Evolutionary conservation across 2,888 invertebrate genomes (phyloP).

Genomic region (Alloscopus bannaensis): DNA sequence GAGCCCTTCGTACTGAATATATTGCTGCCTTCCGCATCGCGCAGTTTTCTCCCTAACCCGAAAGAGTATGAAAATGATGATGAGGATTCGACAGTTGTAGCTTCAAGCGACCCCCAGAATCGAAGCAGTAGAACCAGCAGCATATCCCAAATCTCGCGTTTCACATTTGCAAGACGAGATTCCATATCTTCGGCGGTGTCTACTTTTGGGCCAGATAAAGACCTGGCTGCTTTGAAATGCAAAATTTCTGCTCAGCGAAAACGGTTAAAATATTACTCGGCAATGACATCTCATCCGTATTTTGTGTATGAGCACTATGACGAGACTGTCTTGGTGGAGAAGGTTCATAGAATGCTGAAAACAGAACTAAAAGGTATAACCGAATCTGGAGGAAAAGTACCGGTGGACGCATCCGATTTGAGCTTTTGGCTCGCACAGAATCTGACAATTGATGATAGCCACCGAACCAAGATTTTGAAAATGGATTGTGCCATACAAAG

Average conservation of each 20-base stretch:
- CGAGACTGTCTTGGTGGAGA: constrained; percentile 76
- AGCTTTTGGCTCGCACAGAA: constrained; percentile 90
- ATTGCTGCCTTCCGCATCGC: constrained; percentile 28
- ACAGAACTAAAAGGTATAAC: constrained; percentile 67
- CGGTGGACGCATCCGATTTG: constrained; percentile 77
- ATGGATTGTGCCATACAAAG: constrained; percentile 83
- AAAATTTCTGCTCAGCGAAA: constrained; percentile 41
- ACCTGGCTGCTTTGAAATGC: constrained; percentile 24
- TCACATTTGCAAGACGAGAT: constrained; percentile 31
- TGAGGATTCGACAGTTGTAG: constrained; percentile 4
- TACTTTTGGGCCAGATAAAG: constrained; percentile 24
- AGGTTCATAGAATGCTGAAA: constrained; percentile 64
- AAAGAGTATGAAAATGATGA: constrained; percentile 30
- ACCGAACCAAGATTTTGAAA: constrained; percentile 78
- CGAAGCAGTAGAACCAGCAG: neutral
- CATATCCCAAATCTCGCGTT: constrained; percentile 20
- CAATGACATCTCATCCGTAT: constrained; percentile 81
- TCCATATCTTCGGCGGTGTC: constrained; percentile 28
- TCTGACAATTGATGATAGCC: constrained; percentile 82
- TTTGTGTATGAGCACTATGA: constrained; percentile 83
- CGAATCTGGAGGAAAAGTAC: constrained; percentile 61
- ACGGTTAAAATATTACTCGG: constrained; percentile 74
- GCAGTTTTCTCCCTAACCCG: constrained; percentile 25
- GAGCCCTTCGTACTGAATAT: constrained; percentile 47
- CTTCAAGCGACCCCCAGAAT: neutral